Evolutionary conservation across 1,140 invertebrate species (phyloP), one percentile per base, ranked within the genome.

Genomic region (Calycopis cecrops): DNA sequence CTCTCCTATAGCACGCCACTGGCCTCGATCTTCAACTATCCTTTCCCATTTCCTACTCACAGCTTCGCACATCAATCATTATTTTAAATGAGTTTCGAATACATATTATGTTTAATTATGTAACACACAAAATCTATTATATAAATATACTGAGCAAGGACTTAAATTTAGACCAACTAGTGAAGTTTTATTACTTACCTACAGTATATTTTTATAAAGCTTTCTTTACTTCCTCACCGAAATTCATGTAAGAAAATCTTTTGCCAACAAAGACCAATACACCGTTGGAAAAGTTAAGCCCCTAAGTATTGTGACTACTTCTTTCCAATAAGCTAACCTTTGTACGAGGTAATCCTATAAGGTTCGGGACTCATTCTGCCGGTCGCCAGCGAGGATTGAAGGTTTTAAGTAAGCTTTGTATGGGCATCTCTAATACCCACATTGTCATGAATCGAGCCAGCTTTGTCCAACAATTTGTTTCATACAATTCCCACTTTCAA

Each of bases 361-460:
- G 62, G 75, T 65, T 57, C 62, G 57, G 69, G 63, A 65, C 71
- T 78, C 68, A 76, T 75, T 72, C 67, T 67, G 71, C 63, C 76
- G 59, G 53, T 67, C 60, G 51, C 67, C 67, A 62, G 40, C 63
- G 65, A 54, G 60, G 69, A 70, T 75, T 69, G 62, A 42, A 51
- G 63, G 59, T 59, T 62, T 28, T 52, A 59, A 61, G 60, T 64
- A 60, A 69, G 74, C 76, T 85, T 85, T 83, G 70, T 83, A 82
- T 77, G 73, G 78, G 82, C 75, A 85, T 80, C 67, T 60, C 55
- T 85, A 79, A 80, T 79, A 65, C 75, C 56, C 57, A 50, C 52
- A 79, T 75, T 78, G 73, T 71, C 55, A 64, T 57, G 67, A 57
- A 63, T 67, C 62, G 56, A 65, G 59, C 63, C 63, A 62, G 49